Evolutionary conservation across 2,888 invertebrate genomes (phyloP).

Genomic region (Plebejus melissa): DNA sequence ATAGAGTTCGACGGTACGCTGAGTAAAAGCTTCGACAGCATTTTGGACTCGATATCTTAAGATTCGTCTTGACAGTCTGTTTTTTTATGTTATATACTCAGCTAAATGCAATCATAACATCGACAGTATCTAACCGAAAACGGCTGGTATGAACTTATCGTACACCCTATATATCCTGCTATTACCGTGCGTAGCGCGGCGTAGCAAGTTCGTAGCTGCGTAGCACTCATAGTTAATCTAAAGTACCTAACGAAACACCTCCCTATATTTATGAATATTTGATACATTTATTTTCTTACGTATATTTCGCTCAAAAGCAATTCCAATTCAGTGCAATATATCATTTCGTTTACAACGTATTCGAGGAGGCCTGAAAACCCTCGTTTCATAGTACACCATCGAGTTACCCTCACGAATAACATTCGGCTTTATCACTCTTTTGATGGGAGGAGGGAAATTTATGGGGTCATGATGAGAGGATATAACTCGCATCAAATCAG

Average conservation of each 20-base stretch:
- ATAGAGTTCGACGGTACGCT: neutral
- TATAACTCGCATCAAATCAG: constrained; percentile 23
- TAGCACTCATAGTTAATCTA: neutral
- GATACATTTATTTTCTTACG: neutral
- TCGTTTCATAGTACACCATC: constrained; percentile 1
- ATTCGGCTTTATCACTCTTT: constrained; percentile 17
- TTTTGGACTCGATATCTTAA: neutral
- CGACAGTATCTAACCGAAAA: neutral
- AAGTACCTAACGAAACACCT: neutral
- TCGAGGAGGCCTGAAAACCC: neutral
- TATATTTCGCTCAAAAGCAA: neutral
- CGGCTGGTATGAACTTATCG: neutral
- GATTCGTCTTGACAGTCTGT: neutral
- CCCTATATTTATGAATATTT: neutral
- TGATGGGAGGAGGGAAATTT: constrained; percentile 16
- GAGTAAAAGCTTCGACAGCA: neutral
- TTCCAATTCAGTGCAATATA: neutral
- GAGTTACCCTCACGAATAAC: constrained; percentile 12
- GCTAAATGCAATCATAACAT: neutral
- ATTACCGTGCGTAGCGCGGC: neutral
- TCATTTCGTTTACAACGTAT: neutral
- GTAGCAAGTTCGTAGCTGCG: constrained; percentile 7
- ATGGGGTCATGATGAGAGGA: constrained; percentile 20
- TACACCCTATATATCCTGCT: neutral
- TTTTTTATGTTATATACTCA: neutral